Base-by-base conservation (phyloP, 2,113 vertebrate species). In the Hucho hucho region DNA sequence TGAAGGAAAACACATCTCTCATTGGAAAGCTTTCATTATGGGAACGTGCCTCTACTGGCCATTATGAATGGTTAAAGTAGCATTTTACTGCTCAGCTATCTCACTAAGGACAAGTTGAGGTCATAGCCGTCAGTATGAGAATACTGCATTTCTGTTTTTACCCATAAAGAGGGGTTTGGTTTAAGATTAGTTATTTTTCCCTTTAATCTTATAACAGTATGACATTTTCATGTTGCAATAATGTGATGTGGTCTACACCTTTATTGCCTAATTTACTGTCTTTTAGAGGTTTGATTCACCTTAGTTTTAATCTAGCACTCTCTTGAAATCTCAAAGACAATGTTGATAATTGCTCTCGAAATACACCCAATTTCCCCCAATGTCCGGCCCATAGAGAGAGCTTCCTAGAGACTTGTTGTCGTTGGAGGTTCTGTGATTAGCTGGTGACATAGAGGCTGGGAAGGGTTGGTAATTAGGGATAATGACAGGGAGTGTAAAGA, bases 401-500 rank as follows among this genome's bases (percentile, higher is more conserved):
- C 28, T 43, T 28, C 20, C 6, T 22, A 24, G 49, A 74, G 68
- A 24, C 6, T 7, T 64, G 37, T 32, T 46, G 26, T 46, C 49
- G 16, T 66, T 59, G 28, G 12, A 26, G 64, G 64, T 80, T 72
- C 69, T 53, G 43, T 4, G 46, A 79, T 79, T 73, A 83, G 59
- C 58, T 69, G 63, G 22, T 66, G 68, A 72, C 61, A 69, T n/a
- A 29, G 56, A 73, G 69, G 43, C 69, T 78, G 65, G 63, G 64
- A 70, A 56, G 11, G 65, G 71, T 63, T 69, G 47, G 56, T 70
- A 80, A 81, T 79, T 64, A 76, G 49, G 71, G 32, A 46, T 75
- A 77, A 82, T 84, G 61, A 77, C 65, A 83, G 68, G 68, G 75
- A 69, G 64, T 26, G 59, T 66, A 32, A 65, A 74, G 74, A 73